phyloP scores from a whole-genome alignment of 2,797 vertebrate genomes.

The Tapera naevia region DNA sequence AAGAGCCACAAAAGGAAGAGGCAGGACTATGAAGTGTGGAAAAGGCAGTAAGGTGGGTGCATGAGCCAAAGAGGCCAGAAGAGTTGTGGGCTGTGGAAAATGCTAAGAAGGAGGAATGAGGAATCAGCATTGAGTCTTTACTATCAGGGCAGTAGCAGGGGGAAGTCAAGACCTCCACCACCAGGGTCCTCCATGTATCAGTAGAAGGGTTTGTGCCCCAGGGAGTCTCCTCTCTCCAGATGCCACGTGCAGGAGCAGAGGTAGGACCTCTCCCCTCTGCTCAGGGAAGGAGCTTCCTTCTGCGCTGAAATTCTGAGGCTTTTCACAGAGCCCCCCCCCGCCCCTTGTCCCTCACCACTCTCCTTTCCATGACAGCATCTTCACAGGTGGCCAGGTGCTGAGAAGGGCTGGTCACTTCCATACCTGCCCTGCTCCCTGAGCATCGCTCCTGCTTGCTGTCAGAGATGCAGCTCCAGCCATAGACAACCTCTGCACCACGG shows the following conservation, averaged over 20 bases:
- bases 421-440: background rate
- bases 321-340: background rate
- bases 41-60: background rate
- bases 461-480: fast-evolving
- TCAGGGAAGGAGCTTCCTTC: background rate
- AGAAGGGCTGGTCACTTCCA: background rate
- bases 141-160: background rate
- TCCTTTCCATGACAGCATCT: background rate
- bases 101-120: background rate
- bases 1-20: background rate
- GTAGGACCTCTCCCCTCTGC: background rate
- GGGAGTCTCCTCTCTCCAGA: background rate
- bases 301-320: background rate
- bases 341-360: background rate
- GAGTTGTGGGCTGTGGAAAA: background rate
- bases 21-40: background rate
- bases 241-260: background rate
- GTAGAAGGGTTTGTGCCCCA: fast-evolving
- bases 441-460: fast-evolving
- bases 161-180: background rate
- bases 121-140: background rate
- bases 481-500: fast-evolving
- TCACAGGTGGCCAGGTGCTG: background rate
- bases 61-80: background rate
- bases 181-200: too few species aligned